phyloP scores from a whole-genome alignment of 2,888 invertebrate species.

The Napeogenes inachia region DNA sequence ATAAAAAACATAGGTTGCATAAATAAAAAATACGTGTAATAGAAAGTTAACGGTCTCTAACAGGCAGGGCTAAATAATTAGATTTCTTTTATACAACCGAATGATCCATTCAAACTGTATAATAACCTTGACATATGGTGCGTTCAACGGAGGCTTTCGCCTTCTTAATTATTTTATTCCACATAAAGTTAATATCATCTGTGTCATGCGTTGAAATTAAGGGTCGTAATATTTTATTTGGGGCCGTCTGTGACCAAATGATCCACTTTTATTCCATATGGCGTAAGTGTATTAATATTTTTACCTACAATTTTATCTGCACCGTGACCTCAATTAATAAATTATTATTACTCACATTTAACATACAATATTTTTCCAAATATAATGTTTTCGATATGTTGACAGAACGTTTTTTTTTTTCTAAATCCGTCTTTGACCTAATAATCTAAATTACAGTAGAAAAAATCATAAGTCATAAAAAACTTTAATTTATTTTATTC shows the following conservation, averaged over 20 bases:
- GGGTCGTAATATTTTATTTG: conserved; percentile 16
- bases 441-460: too few relatives aligned
- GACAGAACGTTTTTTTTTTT: too few relatives aligned
- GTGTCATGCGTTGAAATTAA: conserved; percentile 20
- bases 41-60: conserved; percentile 46
- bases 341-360: too few relatives aligned
- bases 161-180: conserved; percentile 24
- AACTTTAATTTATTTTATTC: too few relatives aligned
- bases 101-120: conserved; percentile 49
- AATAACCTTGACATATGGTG: conserved; percentile 59
- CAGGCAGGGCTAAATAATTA: conserved; percentile 51
- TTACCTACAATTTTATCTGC: too few relatives aligned
- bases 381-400: too few relatives aligned
- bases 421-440: too few relatives aligned
- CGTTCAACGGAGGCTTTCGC: conserved; percentile 22
- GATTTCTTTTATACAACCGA: conserved; percentile 51
- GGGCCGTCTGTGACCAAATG: background rate
- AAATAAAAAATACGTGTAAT: too few relatives aligned
- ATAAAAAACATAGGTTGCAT: too few relatives aligned
- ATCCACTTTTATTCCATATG: conserved; percentile 2
- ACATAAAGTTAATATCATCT: conserved; percentile 24
- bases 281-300: background rate
- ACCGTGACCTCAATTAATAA: too few relatives aligned
- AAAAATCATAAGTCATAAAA: too few relatives aligned
- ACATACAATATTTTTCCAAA: too few relatives aligned